Base-by-base conservation (phyloP, 2,113 vertebrate species). In the Canis aureus region DNA sequence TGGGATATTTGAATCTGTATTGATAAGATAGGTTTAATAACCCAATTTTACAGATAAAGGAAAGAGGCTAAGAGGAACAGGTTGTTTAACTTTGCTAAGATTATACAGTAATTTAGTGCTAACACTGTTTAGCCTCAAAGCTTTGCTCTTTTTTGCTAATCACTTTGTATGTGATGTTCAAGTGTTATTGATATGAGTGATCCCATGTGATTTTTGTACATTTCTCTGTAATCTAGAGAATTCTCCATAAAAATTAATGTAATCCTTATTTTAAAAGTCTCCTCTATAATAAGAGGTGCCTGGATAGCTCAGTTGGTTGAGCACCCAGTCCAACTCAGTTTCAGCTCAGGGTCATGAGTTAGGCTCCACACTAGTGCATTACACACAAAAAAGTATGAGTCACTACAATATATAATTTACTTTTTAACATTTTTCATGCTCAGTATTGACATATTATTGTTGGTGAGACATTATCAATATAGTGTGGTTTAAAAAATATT, bases 401-500 rank as follows among this genome's bases (percentile, higher is more conserved):
- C 23, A 57, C 13, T 86, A 27, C 55, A 32, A 64, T 93, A 25
- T 73, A 35, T 82, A 64, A 55, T 78, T 53, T 94, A 59, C 49
- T 93, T 97, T 94, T 11, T 94, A 94, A 32, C 27, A 53, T 43
- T 93, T 88, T 95, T 76, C 4, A 16, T 76, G 11, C 49, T 60
- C 80, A 67, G 17, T 69, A 20, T 1, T 87, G 80, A 60, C 67
- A 89, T 20, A n/a, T 35, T 86, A 43, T 89, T 49, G 51, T 59
- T 71, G 74, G 32, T 19, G 55, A 74, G 83, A 5, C 13, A 32
- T 86, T 86, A 43, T 43, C n/a, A 17, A 5, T 64, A 60, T 64
- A 60, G 79, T 73, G 73, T 13, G 78, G 23, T 76, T 91, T 79
- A 86, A 92, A 84, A 57, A 76, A 35, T 66, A 6, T 91, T 88